phyloP scores from a whole-genome alignment of 2,888 invertebrate genomes.

The Platycnemis pennipes region DNA sequence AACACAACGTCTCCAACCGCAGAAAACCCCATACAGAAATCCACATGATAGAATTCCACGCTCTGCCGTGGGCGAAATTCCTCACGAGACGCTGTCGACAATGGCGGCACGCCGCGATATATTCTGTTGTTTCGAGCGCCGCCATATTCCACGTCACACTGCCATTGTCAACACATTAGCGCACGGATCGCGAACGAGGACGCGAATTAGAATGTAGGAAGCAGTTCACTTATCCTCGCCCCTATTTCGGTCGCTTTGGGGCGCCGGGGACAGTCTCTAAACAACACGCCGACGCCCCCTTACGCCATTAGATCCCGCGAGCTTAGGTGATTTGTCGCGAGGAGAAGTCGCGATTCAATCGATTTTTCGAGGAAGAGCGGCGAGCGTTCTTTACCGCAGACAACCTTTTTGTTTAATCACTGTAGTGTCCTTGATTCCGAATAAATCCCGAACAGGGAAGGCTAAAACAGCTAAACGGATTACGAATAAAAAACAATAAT shows the following conservation, averaged over 20 bases:
- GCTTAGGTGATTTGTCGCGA: constrained; percentile 31
- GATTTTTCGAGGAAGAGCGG: constrained; percentile 17
- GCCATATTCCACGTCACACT: too few species aligned
- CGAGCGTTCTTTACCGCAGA: not conserved
- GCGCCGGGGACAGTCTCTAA: not conserved
- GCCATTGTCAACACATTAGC: not conserved
- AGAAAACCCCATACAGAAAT: too few species aligned
- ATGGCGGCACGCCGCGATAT: too few species aligned
- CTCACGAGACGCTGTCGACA: too few species aligned
- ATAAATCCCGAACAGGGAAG: not conserved
- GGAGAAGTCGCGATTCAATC: not conserved
- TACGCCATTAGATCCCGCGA: constrained; percentile 12
- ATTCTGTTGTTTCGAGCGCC: too few species aligned
- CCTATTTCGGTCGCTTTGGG: not conserved
- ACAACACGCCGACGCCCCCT: constrained; percentile 3
- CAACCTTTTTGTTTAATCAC: not conserved
- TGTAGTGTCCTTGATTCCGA: not conserved
- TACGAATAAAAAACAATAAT: not conserved
- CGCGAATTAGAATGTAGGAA: not conserved
- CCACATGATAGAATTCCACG: too few species aligned
- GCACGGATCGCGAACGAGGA: not conserved
- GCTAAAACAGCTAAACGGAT: not conserved
- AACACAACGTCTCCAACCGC: too few species aligned
- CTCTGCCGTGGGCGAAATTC: too few species aligned
- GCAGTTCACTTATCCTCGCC: constrained; percentile 12